These are phyloP conservation scores for Hoplodrina blanda DNA, from an alignment of 2,888 invertebrate genomes.

Conservation along the genomic window DNA sequence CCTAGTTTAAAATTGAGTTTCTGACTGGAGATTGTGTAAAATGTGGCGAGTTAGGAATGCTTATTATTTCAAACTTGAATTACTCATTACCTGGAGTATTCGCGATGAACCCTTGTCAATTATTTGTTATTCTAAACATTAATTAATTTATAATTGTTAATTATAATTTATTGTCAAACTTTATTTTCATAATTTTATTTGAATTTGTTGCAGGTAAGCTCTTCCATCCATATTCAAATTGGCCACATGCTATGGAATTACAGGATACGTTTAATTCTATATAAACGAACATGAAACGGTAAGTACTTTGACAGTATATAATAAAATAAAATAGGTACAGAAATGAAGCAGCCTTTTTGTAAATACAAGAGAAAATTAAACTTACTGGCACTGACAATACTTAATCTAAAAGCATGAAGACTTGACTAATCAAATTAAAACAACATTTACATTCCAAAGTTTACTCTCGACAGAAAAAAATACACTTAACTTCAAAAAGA, in stretches of 20 bases:
- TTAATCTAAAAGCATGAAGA: slow-evolving; percentile 2
- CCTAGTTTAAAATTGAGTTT: slow-evolving; percentile 33
- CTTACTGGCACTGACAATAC: not conserved
- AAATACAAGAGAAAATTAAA: not conserved
- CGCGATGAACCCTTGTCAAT: too few species aligned
- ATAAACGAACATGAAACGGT: not conserved
- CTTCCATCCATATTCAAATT: not conserved
- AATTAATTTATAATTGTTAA: not conserved
- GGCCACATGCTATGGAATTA: not conserved
- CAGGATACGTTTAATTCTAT: not conserved
- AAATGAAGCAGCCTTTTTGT: not conserved
- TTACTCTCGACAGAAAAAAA: slow-evolving; percentile 27
- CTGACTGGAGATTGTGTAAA: slow-evolving; percentile 4
- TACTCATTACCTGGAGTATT: too few species aligned
- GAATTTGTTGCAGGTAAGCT: slow-evolving; percentile 62
- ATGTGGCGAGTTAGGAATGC: not conserved
- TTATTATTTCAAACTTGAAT: not conserved
- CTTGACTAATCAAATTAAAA: slow-evolving; percentile 2
- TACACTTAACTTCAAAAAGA: slow-evolving; percentile 20
- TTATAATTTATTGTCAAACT: not conserved
- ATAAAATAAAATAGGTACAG: not conserved
- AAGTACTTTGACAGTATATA: slow-evolving; percentile 30
- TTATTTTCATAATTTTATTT: slow-evolving; percentile 34
- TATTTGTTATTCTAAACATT: not conserved
- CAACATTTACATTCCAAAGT: not conserved